Conservation (phyloP, 2,888 invertebrate genomes). For the Graphium colonna region DNA sequence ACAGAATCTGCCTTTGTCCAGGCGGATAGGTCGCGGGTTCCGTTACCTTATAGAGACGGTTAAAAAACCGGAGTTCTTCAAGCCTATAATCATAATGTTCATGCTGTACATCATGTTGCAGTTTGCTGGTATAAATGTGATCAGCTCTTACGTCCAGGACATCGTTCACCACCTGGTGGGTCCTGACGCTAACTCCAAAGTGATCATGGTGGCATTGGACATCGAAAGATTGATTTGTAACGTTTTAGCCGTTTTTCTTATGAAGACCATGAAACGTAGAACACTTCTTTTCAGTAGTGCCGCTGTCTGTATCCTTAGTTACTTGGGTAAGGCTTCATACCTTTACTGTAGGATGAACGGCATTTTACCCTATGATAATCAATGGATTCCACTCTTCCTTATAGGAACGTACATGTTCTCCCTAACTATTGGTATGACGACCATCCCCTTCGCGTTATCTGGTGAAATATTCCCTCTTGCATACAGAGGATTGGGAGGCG, state of each 20-base stretch:
- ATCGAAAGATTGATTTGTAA: slow-evolving; percentile 81
- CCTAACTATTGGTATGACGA: slow-evolving; percentile 80
- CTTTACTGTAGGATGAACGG: slow-evolving; percentile 56
- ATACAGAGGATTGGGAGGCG: slow-evolving; percentile 82
- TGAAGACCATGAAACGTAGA: slow-evolving; percentile 81
- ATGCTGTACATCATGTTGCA: slow-evolving; percentile 83
- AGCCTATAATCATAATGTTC: slow-evolving; percentile 81
- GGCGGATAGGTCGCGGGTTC: slow-evolving; percentile 41
- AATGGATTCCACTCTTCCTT: slow-evolving; percentile 71
- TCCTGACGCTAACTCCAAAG: slow-evolving; percentile 79
- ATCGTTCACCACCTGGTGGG: slow-evolving; percentile 81
- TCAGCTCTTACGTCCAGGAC: slow-evolving; percentile 84
- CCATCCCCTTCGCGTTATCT: slow-evolving; percentile 85
- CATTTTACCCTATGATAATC: slow-evolving; percentile 49
- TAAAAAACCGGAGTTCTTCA: slow-evolving; percentile 77
- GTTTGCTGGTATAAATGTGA: slow-evolving; percentile 84
- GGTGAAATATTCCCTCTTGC: slow-evolving; percentile 85
- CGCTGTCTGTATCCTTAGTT: slow-evolving; percentile 77
- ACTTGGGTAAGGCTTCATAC: slow-evolving; percentile 75
- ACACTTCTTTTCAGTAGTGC: slow-evolving; percentile 81
- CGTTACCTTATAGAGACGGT: slow-evolving; percentile 48
- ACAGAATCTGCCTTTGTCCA: slow-evolving; percentile 39
- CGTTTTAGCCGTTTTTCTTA: slow-evolving; percentile 79
- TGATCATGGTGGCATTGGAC: slow-evolving; percentile 83
- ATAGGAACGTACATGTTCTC: slow-evolving; percentile 79